Percentiles rank a stretch among this genome's conserved stretches.
Evolutionary conservation across 2,888 invertebrate species (phyloP).

Genomic region (Cantharis lateralis): DNA sequence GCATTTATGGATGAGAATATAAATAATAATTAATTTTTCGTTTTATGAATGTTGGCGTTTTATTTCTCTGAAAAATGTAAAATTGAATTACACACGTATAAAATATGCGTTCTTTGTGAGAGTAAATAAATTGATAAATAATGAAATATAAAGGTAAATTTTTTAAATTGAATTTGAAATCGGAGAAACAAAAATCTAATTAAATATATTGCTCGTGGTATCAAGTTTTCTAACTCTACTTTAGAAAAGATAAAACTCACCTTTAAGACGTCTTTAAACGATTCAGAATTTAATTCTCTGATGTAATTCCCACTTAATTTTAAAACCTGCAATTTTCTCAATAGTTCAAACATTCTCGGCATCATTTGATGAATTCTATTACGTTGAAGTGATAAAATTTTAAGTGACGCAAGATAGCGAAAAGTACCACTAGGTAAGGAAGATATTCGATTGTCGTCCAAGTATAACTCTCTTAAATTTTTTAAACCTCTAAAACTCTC

Average conservation of each 20-base stretch:
- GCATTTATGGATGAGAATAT: background rate
- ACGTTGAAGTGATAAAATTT: constrained; percentile 67
- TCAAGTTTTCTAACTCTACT: background rate
- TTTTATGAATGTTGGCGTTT: background rate
- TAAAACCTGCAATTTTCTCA: constrained; percentile 68
- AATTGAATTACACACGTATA: background rate
- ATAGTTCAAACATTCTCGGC: constrained; percentile 70
- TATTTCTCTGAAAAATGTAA: background rate
- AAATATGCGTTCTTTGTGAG: background rate
- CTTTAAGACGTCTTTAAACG: constrained; percentile 69
- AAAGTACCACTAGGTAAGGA: constrained; percentile 81
- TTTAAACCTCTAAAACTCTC: constrained; percentile 77
- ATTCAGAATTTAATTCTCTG: constrained; percentile 72
- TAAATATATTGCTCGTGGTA: background rate
- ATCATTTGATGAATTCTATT: constrained; percentile 72
- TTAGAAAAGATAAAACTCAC: constrained; percentile 50
- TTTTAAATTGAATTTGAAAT: background rate
- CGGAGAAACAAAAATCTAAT: background rate
- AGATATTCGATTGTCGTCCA: constrained; percentile 77
- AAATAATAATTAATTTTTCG: background rate
- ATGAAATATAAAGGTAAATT: background rate
- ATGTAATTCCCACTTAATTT: constrained; percentile 76
- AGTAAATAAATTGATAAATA: background rate
- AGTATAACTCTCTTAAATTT: constrained; percentile 70
- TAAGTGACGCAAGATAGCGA: constrained; percentile 68